A percentile compares a stretch with the other conserved stretches of the same genome.
Conservation (phyloP, 2,797 vertebrate species). For the Myotis daubentonii region DNA sequence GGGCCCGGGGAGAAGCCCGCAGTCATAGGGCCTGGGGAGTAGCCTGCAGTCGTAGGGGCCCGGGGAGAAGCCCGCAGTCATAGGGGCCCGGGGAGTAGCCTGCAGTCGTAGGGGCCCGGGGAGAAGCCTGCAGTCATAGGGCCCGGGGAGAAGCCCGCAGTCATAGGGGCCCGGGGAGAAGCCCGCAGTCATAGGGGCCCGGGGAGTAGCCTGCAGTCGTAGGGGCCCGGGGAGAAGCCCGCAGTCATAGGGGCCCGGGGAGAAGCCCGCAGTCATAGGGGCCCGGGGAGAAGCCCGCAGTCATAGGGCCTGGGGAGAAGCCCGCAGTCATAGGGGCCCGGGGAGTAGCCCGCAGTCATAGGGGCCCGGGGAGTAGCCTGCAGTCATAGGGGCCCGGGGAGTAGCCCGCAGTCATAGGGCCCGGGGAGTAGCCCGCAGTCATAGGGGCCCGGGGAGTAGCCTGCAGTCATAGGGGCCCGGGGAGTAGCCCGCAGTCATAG, state of each 20-base stretch:
- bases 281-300: not conserved
- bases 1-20: not conserved
- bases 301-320: not conserved
- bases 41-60: not conserved
- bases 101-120: not conserved
- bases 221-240: not conserved
- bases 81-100: too few species aligned
- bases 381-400: not conserved
- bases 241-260: not conserved
- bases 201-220: not conserved
- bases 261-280: not conserved
- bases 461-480: too few species aligned
- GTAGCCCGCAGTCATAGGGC: too few species aligned
- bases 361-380: not conserved
- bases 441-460: not conserved
- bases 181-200: not conserved
- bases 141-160: not conserved
- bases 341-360: not conserved
- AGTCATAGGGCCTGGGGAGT: too few species aligned
- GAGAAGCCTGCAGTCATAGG: not conserved
- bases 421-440: not conserved
- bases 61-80: not conserved
- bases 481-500: too few species aligned
- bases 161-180: too few species aligned
- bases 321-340: too few species aligned